phyloP scores from a whole-genome alignment of 2,797 vertebrate species.

The Enteromius anoplus region DNA sequence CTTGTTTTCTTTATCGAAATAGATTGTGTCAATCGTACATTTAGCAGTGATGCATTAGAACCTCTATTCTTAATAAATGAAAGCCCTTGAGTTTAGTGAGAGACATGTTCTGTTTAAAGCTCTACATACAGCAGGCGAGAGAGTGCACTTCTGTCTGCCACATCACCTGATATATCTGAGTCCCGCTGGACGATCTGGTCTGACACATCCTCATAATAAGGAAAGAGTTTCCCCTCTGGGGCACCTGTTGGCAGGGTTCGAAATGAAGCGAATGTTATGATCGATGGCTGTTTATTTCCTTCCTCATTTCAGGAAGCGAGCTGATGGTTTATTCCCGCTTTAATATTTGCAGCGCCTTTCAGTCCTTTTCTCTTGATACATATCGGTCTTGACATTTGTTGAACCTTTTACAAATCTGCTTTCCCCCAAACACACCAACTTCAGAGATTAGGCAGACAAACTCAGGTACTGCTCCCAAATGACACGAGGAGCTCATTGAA shows the following conservation, averaged over 20 bases:
- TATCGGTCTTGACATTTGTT: slow-evolving; percentile 40
- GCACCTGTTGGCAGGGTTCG: slow-evolving; percentile 36
- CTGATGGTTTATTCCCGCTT: slow-evolving; percentile 38
- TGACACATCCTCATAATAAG: slow-evolving; percentile 50
- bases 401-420: slow-evolving; percentile 37
- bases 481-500: slow-evolving; percentile 18
- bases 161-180: background rate
- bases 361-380: slow-evolving; percentile 32
- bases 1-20: slow-evolving; percentile 45
- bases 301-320: slow-evolving; percentile 28
- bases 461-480: slow-evolving; percentile 16
- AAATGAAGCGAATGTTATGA: slow-evolving; percentile 36
- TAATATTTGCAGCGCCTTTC: slow-evolving; percentile 34
- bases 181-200: slow-evolving; percentile 17
- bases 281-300: slow-evolving; percentile 44
- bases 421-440: background rate
- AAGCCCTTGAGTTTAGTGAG: slow-evolving; percentile 34
- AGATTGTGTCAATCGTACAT: slow-evolving; percentile 18
- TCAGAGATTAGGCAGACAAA: slow-evolving; percentile 10
- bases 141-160: slow-evolving; percentile 22
- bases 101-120: slow-evolving; percentile 31
- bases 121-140: background rate
- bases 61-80: slow-evolving; percentile 5
- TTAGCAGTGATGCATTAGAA: slow-evolving; percentile 17
- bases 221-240: slow-evolving; percentile 35